Base-by-base conservation (phyloP, 2,797 vertebrate species). In the Neosalanx taihuensis region DNA sequence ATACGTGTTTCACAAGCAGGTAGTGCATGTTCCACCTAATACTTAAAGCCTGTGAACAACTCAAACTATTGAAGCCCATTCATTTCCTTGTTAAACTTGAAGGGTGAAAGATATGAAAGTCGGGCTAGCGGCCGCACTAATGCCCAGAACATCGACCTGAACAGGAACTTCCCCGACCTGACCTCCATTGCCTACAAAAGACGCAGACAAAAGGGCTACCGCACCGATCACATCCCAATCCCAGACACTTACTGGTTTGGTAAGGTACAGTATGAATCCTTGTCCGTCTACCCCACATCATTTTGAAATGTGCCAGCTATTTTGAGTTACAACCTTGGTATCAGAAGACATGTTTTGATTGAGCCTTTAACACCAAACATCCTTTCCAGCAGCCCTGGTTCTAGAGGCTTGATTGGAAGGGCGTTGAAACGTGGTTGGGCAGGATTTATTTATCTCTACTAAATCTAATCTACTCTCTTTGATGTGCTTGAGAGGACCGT, bases 161-260 rank as follows among this genome's bases (percentile, higher is more conserved):
- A 99, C 83, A 87, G 95, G 59, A 99, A 99, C 88, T 99, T 99
- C 20, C 97, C 96, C 0, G 95, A 98, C 79, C 81, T 99, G 83
- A 97, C 97, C n/a, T 92, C 96, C 68, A 85, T 96, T 4, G 92
- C 88, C 65, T 96, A 98, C 85, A 89, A 75, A 65, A 90, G 94
- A 56, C 92, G 91, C 1, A 90, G 85, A 46, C 86, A 87, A 66
- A 94, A 80, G 30, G 84, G 89, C 12, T 86, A 87, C 12, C 94
- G 90, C 74, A 90, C 88, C 0, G 94, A 98, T 81, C 97, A 96
- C 81, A 83, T 99, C 72, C 92, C 95, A 81, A 96, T 99, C 89
- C 96, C 96, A 64, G 92, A 95, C 76, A 91, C 90, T 87, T 99
- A 96, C 89, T 98, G 96, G 97, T 92, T 93, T 94, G 95, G 95